phyloP scores from a whole-genome alignment of 2,797 vertebrate genomes.

The Galaxias olidus region DNA sequence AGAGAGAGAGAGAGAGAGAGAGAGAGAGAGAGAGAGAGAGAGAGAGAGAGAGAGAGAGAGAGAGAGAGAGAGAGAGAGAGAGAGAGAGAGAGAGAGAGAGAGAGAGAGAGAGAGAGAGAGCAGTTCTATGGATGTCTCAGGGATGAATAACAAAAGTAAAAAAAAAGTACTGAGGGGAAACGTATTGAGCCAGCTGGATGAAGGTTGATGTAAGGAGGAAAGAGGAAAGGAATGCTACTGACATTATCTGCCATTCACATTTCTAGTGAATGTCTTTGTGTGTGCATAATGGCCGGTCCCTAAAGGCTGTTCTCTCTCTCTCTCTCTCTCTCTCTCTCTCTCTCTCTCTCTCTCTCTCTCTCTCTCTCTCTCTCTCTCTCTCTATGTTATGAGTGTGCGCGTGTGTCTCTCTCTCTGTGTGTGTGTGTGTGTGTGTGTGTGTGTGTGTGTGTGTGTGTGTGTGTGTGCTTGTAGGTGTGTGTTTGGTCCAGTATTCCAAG shows the following conservation, averaged over 20 bases:
- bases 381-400: too few relatives aligned
- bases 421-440: constrained; percentile 1
- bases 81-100: constrained; percentile 3
- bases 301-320: too few relatives aligned
- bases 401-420: not conserved
- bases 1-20: not conserved
- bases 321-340: not conserved
- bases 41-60: not conserved
- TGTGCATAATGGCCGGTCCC: constrained; percentile 4
- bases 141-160: too few relatives aligned
- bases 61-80: not conserved
- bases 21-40: constrained; percentile 13
- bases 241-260: too few relatives aligned
- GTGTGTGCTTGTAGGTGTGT: constrained; percentile 36
- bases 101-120: constrained; percentile 18
- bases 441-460: constrained; percentile 27
- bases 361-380: too few relatives aligned
- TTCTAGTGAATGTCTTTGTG: constrained; percentile 10
- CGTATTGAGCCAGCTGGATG: too few relatives aligned
- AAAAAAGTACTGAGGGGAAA: too few relatives aligned
- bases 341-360: not conserved
- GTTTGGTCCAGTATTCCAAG: constrained; percentile 57
- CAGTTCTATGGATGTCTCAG: too few relatives aligned
- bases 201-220: too few relatives aligned
- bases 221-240: too few relatives aligned